Base-by-base conservation (phyloP, 2,113 vertebrate genomes). In the Galemys pyrenaicus region DNA sequence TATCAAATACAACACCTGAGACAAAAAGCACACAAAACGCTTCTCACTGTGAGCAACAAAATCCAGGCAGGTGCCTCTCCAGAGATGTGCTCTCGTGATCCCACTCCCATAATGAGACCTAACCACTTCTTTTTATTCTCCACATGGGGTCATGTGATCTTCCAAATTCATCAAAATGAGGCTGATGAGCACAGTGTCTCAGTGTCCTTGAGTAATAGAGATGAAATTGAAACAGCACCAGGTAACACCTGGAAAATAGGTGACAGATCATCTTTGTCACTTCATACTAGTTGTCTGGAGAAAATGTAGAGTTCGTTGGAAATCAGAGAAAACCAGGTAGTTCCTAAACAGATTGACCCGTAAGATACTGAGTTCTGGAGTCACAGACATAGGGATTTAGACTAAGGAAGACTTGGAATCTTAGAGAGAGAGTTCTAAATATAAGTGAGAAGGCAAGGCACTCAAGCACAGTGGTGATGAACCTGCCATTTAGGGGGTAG, bases 381-480 rank as follows among this genome's bases (percentile, higher is more conserved):
- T 49, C 49, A 51, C 2, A 26, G 28, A 46, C 17, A 39, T 46
- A 4, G 44, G 39, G 20, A 16, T 16, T 39, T 5, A 73, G 26
- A 60, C 19, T 5, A n/a, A 60, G 32, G 32, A 68, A 28, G 37
- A 56, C 17, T 1, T 11, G 19, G 83, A 54, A 41, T 46, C 32
- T 82, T 17, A 32, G 19, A 84, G 16, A 32, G 19, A 84, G 20
- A 32, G 51, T 37, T 65, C 7, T 51, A 2, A 32, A 19, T 9
- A 30, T 15, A 51, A 6, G 8, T 41, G 15, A 78, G 67, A 84
- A 44, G 8, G 16, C 37, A 62, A 64, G 41, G 28, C 35, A 8
- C 54, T 30, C 0, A 0, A 64, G 41, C 39, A 44, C 1, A 17
- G 16, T 24, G 60, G 32, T 10, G 0, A 0, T 10, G 5, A 44